Percentiles rank a stretch among this genome's conserved stretches.
Conservation (phyloP, 1,140 invertebrate species). For the Nylanderia fulva region DNA sequence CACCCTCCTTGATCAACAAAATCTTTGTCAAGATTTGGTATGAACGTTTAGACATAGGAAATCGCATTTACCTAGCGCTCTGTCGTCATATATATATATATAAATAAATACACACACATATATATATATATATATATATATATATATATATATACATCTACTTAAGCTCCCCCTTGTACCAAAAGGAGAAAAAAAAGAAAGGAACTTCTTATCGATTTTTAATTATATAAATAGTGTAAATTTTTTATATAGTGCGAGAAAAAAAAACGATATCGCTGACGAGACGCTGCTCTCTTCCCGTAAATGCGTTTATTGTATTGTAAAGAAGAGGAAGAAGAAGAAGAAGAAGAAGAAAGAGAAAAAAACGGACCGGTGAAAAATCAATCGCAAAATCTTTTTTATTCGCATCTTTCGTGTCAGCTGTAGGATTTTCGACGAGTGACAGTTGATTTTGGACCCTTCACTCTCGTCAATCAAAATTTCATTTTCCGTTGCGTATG, state of each 20-base stretch:
- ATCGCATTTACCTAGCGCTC: conserved; percentile 75
- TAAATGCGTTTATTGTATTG: conserved; percentile 70
- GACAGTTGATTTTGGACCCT: conserved; percentile 13
- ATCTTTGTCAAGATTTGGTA: conserved; percentile 56
- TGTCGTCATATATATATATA: conserved; percentile 74
- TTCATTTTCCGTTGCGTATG: background rate
- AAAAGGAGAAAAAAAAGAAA: conserved; percentile 70
- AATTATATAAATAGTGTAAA: conserved; percentile 86
- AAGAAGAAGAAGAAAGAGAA: conserved; percentile 1
- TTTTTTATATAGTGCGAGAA: conserved; percentile 85
- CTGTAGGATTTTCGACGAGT: conserved; percentile 23
- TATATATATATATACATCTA: no score
- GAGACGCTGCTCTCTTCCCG: conserved; percentile 60
- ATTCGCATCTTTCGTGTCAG: conserved; percentile 8
- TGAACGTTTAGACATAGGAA: conserved; percentile 74
- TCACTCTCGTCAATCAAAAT: no score
- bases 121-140: no score
- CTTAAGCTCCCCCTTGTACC: conserved; percentile 72
- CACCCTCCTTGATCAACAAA: background rate
- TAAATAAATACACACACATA: no score
- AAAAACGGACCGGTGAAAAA: conserved; percentile 45
- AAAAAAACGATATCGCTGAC: conserved; percentile 81
- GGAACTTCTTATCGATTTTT: conserved; percentile 82
- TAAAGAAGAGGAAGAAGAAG: conserved; percentile 67
- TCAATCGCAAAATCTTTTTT: conserved; percentile 20